phyloP scores from a whole-genome alignment of 2,797 vertebrate genomes.

The Dryobates pubescens region DNA sequence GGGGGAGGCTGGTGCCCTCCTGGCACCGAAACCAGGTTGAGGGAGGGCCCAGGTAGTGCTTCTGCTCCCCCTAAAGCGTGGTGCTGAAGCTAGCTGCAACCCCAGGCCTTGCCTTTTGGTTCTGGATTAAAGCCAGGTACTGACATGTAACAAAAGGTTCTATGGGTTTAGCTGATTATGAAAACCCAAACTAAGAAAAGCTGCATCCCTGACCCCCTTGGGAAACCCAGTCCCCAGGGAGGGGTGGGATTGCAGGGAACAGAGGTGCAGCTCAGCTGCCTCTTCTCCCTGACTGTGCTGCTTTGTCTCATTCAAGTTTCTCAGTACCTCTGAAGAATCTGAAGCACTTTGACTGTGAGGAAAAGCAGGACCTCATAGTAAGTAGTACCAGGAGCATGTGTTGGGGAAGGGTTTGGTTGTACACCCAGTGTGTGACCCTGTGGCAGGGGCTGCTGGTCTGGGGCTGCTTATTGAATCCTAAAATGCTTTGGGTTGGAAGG shows the following conservation, averaged over 20 bases:
- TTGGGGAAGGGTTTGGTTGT: fast-evolving
- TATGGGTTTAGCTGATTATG: background rate
- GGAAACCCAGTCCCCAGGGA: background rate
- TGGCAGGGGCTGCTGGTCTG: background rate
- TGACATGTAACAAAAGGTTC: background rate
- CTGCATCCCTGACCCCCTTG: background rate
- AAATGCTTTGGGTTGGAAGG: too few species aligned
- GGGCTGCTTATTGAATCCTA: fast-evolving
- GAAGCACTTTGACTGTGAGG: slow-evolving; percentile 91
- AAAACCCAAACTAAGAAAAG: background rate
- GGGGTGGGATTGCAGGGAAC: background rate
- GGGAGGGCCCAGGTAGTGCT: background rate
- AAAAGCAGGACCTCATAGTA: slow-evolving; percentile 85
- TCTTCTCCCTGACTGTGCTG: background rate
- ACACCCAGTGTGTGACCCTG: fast-evolving
- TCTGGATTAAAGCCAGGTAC: background rate
- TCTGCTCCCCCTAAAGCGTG: too few species aligned
- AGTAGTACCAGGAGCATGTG: slow-evolving; percentile 19
- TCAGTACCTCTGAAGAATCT: slow-evolving; percentile 82
- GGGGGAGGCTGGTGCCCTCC: background rate
- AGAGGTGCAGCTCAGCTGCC: background rate
- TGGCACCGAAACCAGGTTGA: background rate
- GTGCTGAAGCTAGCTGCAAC: too few species aligned
- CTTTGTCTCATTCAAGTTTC: slow-evolving; percentile 75
- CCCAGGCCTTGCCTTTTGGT: too few species aligned